These are phyloP conservation scores for Hydrophis major DNA, from an alignment of 2,797 vertebrate species.

Conservation along the genomic window DNA sequence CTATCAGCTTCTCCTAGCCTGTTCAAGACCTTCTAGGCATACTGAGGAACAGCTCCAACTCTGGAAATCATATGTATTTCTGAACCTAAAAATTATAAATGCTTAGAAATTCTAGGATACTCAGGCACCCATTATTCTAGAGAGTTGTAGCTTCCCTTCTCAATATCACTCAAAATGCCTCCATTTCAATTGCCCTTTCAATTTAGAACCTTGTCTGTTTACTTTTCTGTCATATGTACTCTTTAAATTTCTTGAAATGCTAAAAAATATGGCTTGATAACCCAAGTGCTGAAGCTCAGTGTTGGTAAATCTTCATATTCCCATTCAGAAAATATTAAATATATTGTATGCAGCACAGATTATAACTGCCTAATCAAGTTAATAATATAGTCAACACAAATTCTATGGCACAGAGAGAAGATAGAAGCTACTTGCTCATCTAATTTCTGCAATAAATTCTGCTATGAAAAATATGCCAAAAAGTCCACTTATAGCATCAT, in stretches of 20 bases:
- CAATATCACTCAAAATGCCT: neutral
- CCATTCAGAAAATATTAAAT: slow-evolving; percentile 4
- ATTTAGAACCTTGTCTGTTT: neutral
- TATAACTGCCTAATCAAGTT: slow-evolving; percentile 38
- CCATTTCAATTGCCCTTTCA: neutral
- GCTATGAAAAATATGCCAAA: too few relatives aligned
- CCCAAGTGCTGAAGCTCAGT: neutral
- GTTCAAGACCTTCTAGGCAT: neutral
- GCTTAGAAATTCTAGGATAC: neutral
- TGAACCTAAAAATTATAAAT: neutral
- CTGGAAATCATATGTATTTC: neutral
- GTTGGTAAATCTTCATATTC: neutral
- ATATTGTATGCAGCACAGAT: neutral
- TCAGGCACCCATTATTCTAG: neutral
- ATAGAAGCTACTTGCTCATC: slow-evolving; percentile 15
- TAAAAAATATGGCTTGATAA: neutral
- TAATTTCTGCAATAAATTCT: slow-evolving; percentile 21
- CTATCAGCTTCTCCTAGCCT: neutral
- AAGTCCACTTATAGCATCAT: too few relatives aligned
- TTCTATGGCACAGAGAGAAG: slow-evolving; percentile 23
- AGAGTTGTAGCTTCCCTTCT: neutral
- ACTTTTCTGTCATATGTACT: neutral
- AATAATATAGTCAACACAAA: slow-evolving; percentile 46
- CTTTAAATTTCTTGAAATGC: neutral
- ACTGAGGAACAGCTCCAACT: neutral